A percentile compares a stretch with the other conserved stretches of the same genome.
These are phyloP conservation scores for Harpagoxenus sublaevis DNA, from an alignment of 2,888 invertebrate species.

Conservation along the genomic window DNA sequence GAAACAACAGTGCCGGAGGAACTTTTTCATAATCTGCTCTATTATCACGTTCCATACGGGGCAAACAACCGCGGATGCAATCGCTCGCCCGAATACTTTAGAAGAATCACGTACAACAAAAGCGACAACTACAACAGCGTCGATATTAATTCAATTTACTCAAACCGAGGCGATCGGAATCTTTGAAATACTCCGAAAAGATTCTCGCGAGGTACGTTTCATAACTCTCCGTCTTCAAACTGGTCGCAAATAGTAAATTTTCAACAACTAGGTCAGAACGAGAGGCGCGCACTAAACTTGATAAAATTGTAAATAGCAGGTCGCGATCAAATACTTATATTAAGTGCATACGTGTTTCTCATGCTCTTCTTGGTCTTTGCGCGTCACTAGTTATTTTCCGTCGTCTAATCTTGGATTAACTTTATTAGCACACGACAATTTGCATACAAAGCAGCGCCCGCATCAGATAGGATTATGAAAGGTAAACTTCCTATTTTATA, in stretches of 20 bases:
- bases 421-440: constrained; percentile 73
- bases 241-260: constrained; percentile 33
- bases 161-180: constrained; percentile 31
- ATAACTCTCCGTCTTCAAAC: constrained; percentile 11
- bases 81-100: neutral
- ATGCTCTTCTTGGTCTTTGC: neutral
- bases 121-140: neutral
- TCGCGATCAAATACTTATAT: constrained; percentile 29
- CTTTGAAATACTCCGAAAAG: constrained; percentile 18
- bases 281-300: neutral
- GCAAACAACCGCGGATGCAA: neutral
- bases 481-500: constrained; percentile 68
- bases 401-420: constrained; percentile 56
- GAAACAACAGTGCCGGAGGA: constrained; percentile 51
- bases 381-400: constrained; percentile 34
- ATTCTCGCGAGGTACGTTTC: constrained; percentile 11
- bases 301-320: constrained; percentile 39
- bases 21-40: constrained; percentile 62
- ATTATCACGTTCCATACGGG: constrained; percentile 37
- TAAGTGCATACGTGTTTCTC: constrained; percentile 38
- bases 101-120: neutral
- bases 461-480: constrained; percentile 69
- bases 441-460: constrained; percentile 71
- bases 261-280: constrained; percentile 27
- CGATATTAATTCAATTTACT: constrained; percentile 47